Base-by-base conservation (phyloP, 2,797 vertebrate species). In the Enoplosus armatus region DNA sequence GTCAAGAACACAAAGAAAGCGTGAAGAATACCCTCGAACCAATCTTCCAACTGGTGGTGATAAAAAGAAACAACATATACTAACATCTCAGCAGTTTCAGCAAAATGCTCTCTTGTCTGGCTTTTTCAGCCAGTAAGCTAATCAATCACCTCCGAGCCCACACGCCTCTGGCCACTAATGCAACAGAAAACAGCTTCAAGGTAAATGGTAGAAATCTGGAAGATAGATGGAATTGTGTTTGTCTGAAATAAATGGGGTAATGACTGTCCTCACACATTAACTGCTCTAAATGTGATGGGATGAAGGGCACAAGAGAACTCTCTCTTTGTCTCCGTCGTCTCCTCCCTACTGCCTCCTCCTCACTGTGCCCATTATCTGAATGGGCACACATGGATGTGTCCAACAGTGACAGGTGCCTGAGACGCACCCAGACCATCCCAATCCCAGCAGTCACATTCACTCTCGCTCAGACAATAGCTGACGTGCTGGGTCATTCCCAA, bases 401-500 rank as follows among this genome's bases (percentile, higher is more conserved):
- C 68, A 53, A 24, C 82, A 75, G 69, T 87, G 92, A 92, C 92
- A 88, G 88, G 80, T 89, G 85, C 88, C 86, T 68, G 90, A 91
- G 89, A 87, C 5, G 70, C 84, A 72, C 84, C 82, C 87, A 43
- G 89, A 86, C 81, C 83, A 50, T 79, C 87, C 85, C 88, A 77
- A 85, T 89, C 86, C 83, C 82, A 80, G 72, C 91, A 90, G 92
- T 93, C 93, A 89, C 86, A 89, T 90, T 62, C 85, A 84, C 86
- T 94, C 78, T 83, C 8, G 43, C 78, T 86, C 91, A 85, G 66
- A 94, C 91, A 92, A 94, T 90, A 72, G 88, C 81, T 92, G 92
- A 94, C 69, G 89, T 26, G 82, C 82, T 59, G 84, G 83, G 74
- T 69, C 77, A 67, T 84, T 84, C 81, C 75, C 86, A 72, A 85